Evolutionary conservation across 2,113 vertebrate genomes (phyloP).

Genomic region (Micromys minutus): DNA sequence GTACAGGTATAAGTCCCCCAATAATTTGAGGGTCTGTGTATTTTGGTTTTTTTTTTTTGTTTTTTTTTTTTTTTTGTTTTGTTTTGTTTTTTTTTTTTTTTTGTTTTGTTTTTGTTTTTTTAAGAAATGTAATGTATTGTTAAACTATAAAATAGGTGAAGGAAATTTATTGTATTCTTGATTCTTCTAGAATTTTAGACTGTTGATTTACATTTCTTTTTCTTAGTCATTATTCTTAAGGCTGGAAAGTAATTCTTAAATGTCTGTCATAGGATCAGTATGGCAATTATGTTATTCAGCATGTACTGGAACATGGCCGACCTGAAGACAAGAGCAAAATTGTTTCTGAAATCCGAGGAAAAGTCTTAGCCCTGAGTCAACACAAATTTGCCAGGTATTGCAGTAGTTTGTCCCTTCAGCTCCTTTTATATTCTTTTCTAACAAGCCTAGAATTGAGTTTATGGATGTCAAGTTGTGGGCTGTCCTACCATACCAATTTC

Average conservation of each 20-base stretch:
- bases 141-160: background rate
- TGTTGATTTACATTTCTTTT: background rate
- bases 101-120: background rate
- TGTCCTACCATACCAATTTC: background rate
- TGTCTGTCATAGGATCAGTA: conserved; percentile 94
- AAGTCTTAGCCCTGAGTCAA: conserved; percentile 97
- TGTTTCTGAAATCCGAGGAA: conserved; percentile 97
- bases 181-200: background rate
- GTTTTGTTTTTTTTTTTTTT: no score
- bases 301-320: conserved; percentile 97
- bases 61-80: no score
- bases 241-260: conserved; percentile 55
- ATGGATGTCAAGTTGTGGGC: background rate
- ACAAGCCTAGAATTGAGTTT: background rate
- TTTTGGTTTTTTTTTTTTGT: no score
- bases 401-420: background rate
- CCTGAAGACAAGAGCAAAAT: conserved; percentile 99
- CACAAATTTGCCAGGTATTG: conserved; percentile 99
- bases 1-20: conserved; percentile 90
- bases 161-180: background rate
- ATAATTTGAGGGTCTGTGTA: background rate
- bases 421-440: conserved; percentile 30
- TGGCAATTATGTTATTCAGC: conserved; percentile 99
- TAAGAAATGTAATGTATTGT: background rate
- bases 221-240: background rate